Conservation (phyloP, 2,113 vertebrate species). For the Papio anubis region DNA sequence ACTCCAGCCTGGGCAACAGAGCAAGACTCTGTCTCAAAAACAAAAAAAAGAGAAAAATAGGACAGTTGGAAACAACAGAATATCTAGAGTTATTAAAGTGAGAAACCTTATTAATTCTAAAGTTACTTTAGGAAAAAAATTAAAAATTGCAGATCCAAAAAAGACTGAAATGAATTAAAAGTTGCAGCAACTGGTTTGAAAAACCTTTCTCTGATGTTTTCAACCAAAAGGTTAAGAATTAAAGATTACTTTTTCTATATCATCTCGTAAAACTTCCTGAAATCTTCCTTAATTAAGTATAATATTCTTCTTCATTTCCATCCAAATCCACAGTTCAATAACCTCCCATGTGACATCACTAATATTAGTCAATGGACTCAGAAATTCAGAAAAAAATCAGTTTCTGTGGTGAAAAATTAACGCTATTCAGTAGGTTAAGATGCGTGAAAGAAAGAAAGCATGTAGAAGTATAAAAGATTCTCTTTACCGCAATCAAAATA, state of each 20-base stretch:
- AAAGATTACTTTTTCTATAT: neutral
- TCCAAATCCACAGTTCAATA: neutral
- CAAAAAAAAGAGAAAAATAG: neutral
- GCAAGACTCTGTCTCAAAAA: no score
- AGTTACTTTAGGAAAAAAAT: neutral
- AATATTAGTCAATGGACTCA: neutral
- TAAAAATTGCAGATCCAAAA: neutral
- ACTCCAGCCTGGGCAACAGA: no score
- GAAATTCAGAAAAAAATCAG: conserved; percentile 27
- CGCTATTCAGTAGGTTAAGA: neutral
- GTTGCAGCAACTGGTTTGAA: neutral
- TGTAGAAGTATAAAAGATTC: neutral
- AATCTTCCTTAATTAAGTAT: neutral
- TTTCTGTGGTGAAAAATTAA: neutral
- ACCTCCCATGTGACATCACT: neutral
- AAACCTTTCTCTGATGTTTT: neutral
- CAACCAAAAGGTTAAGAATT: neutral
- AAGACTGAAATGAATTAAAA: conserved; percentile 25
- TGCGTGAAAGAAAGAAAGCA: neutral
- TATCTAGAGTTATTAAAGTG: neutral
- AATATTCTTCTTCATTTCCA: conserved; percentile 23
- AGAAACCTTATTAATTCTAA: conserved; percentile 13
- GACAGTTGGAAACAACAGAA: neutral
- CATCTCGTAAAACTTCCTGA: neutral
- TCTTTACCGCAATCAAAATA: neutral